Conservation (phyloP, 2,797 vertebrate genomes). For the Gallinago stenura region DNA sequence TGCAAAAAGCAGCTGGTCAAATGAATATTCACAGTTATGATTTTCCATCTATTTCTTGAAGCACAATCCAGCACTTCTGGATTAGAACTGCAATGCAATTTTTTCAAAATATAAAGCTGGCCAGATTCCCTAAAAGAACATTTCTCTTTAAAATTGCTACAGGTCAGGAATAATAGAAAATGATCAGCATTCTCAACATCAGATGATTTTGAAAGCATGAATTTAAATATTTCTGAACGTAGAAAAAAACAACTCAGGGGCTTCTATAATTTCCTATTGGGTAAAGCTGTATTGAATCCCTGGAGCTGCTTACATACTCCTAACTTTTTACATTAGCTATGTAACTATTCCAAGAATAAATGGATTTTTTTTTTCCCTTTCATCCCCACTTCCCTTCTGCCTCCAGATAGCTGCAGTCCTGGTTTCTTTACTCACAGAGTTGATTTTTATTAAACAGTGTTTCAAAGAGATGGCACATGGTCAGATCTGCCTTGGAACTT, state of each 20-base stretch:
- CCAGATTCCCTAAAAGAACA: not conserved
- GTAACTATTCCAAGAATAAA: not conserved
- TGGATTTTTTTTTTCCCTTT: not conserved
- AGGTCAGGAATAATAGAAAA: not conserved
- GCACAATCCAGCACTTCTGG: not conserved
- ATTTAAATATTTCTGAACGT: not conserved
- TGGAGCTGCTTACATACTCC: not conserved
- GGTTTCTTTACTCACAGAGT: not conserved
- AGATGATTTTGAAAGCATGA: not conserved
- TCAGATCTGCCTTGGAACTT: not conserved
- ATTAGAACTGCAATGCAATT: rapidly evolving
- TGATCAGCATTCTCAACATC: not conserved
- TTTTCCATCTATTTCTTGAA: not conserved
- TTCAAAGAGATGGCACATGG: not conserved
- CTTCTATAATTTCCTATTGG: not conserved
- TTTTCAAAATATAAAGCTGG: not conserved
- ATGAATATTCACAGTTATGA: not conserved
- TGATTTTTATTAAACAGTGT: not conserved
- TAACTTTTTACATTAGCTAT: not conserved
- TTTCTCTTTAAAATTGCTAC: not conserved
- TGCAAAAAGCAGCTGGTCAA: not conserved
- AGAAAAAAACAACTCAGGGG: not conserved
- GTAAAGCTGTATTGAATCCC: not conserved
- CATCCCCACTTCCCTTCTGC: not conserved
- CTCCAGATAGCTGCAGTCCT: not conserved